A percentile compares a stretch with the other conserved stretches of the same genome.
Evolutionary conservation across 1,140 invertebrate species (phyloP).

Genomic region (Philotrypesis tridentata): DNA sequence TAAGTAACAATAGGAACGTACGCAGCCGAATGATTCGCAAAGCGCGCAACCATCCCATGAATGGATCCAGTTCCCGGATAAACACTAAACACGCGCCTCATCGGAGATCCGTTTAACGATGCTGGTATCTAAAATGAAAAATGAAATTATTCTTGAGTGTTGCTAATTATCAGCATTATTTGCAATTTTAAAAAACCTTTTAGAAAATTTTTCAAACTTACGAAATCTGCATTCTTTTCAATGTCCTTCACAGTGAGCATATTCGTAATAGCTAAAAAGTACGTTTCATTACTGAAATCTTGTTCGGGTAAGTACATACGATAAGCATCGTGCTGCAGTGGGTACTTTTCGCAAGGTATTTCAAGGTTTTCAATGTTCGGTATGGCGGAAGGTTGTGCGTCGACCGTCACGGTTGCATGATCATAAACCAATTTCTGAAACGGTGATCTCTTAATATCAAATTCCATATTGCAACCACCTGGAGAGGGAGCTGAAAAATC

Average conservation of each 20-base stretch:
- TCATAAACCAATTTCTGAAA: constrained; percentile 75
- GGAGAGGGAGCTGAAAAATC: constrained; percentile 80
- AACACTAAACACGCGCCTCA: constrained; percentile 75
- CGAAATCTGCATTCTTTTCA: constrained; percentile 74
- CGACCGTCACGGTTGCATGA: constrained; percentile 75
- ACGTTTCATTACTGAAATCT: constrained; percentile 75
- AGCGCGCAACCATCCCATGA: constrained; percentile 77
- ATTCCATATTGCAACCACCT: constrained; percentile 85
- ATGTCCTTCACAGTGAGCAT: constrained; percentile 79
- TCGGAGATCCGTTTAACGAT: constrained; percentile 51
- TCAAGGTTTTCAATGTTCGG: constrained; percentile 52
- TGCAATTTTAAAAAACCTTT: neutral
- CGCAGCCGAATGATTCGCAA: constrained; percentile 70
- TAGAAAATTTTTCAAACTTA: constrained; percentile 58
- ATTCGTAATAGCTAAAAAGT: constrained; percentile 77
- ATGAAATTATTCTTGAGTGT: neutral
- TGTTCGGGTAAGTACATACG: constrained; percentile 77
- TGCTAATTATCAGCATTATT: neutral
- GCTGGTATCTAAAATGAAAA: constrained; percentile 61
- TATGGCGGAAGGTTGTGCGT: constrained; percentile 76
- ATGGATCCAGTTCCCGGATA: constrained; percentile 80
- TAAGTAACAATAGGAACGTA: constrained; percentile 82
- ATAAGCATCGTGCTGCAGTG: constrained; percentile 76
- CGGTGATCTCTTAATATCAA: constrained; percentile 78
- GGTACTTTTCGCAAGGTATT: constrained; percentile 63